Conservation (phyloP, 2,797 vertebrate genomes). For the Harpagifer antarcticus region DNA sequence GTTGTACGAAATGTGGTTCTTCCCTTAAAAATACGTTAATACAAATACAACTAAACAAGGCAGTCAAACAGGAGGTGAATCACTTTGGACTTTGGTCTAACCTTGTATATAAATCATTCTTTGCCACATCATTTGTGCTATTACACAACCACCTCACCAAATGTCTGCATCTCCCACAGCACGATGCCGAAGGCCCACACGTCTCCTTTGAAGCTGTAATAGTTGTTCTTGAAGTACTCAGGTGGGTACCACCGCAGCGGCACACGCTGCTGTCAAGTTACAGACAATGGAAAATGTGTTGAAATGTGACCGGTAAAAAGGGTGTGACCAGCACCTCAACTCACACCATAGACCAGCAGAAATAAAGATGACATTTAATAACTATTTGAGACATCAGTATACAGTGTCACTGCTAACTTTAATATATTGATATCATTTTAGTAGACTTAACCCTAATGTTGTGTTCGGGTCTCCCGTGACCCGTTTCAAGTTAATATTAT, state of each 20-base stretch:
- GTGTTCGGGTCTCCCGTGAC: too few relatives aligned
- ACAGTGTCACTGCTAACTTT: neutral
- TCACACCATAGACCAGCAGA: too few relatives aligned
- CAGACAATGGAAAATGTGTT: slow-evolving; percentile 3
- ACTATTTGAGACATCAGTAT: neutral
- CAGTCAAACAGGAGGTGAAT: neutral
- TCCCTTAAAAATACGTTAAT: too few relatives aligned
- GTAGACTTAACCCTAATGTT: neutral
- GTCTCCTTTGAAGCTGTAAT: slow-evolving; percentile 86
- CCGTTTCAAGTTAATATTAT: too few relatives aligned
- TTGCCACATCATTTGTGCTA: neutral
- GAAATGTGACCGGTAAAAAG: neutral
- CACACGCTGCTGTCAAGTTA: slow-evolving; percentile 72
- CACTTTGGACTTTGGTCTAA: neutral
- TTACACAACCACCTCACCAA: slow-evolving; percentile 73
- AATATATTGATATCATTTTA: neutral
- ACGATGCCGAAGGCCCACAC: slow-evolving; percentile 85
- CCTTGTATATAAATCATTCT: neutral
- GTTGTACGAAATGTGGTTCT: too few relatives aligned
- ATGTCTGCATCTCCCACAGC: slow-evolving; percentile 86
- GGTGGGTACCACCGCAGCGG: slow-evolving; percentile 88
- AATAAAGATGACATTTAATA: neutral
- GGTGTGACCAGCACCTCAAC: too few relatives aligned
- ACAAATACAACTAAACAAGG: too few relatives aligned
- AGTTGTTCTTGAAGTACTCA: slow-evolving; percentile 84